Base-by-base conservation (phyloP, 1,140 invertebrate species). In the Drosophila nannoptera region DNA sequence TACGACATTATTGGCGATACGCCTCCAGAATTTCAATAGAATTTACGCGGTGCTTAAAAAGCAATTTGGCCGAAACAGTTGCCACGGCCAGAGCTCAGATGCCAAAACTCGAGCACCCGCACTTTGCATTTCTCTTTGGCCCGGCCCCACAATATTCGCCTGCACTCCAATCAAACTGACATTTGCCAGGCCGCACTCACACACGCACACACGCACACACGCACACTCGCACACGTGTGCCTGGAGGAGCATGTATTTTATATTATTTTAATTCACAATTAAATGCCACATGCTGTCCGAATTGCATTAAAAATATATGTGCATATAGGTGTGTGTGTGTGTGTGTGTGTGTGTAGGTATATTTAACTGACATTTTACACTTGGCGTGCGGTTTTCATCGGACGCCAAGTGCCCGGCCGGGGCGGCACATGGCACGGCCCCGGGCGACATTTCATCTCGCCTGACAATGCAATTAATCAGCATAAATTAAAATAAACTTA, bases 401-500 rank as follows among this genome's bases (percentile, higher is more conserved):
- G 36, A 42, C 48, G 35, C 40, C 52, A 62, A 29, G 45, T 66
- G 22, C 54, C 50, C 45, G 31, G n/a, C 33, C 40, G 8, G 8
- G 22, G 22, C 22, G 22, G 22, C 42, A 48, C 64, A 50, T 52
- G 60, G 9, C 32, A 4, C 14, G 33, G 12, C 22, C 9, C 46
- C 40, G 42, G n/a, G 22, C 69, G 53, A 68, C 50, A 62, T 73
- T 69, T 75, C 40, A 62, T 60, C 59, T 58, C 29, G 46, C 49
- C 73, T 73, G 82, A 87, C 72, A 87, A 78, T 69, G 77, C 82
- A 87, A 87, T 87, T 87, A 87, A 87, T 87, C 82, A 87, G 61
- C 63, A 52, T 8, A 80, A 84, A 84, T 84, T 84, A 78, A 87
- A 82, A 82, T 76, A 71, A 76, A 87, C 67, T 87, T 69, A 76